phyloP scores from a whole-genome alignment of 2,113 vertebrate genomes.

The Chaenocephalus aceratus region DNA sequence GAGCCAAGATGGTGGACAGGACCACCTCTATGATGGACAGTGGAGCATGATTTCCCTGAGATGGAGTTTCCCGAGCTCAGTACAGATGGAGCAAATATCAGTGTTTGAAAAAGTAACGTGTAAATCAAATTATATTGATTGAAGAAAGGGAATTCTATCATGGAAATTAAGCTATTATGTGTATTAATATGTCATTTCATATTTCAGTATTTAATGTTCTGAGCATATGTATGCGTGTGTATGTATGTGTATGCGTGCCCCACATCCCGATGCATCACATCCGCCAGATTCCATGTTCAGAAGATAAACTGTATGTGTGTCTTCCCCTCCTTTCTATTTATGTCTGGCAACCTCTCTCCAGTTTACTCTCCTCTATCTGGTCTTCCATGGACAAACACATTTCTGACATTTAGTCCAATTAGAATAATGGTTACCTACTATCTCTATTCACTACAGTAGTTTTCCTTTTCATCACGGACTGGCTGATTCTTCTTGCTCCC shows the following conservation, averaged over 20 bases:
- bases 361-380: slow-evolving; percentile 23
- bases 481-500: slow-evolving; percentile 28
- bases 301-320: slow-evolving; percentile 33
- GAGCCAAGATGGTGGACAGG: slow-evolving; percentile 48
- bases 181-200: slow-evolving; percentile 62
- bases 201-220: slow-evolving; percentile 47
- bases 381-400: slow-evolving; percentile 43
- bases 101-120: slow-evolving; percentile 11
- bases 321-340: slow-evolving; percentile 18
- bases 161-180: slow-evolving; percentile 46
- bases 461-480: slow-evolving; percentile 27
- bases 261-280: slow-evolving; percentile 40
- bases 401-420: slow-evolving; percentile 47
- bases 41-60: slow-evolving; percentile 21
- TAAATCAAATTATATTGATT: slow-evolving; percentile 31
- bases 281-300: slow-evolving; percentile 46
- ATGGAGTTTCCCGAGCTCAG: slow-evolving; percentile 10
- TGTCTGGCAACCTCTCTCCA: slow-evolving; percentile 24
- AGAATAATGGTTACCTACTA: slow-evolving; percentile 17
- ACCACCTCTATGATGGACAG: background rate
- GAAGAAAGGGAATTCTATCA: slow-evolving; percentile 23
- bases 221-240: slow-evolving; percentile 47
- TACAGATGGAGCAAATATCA: slow-evolving; percentile 17
- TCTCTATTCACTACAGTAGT: slow-evolving; percentile 14
- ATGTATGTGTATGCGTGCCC: slow-evolving; percentile 28